Conservation (phyloP, 92 coral and sea anemone species). For the Metridium senile region DNA sequence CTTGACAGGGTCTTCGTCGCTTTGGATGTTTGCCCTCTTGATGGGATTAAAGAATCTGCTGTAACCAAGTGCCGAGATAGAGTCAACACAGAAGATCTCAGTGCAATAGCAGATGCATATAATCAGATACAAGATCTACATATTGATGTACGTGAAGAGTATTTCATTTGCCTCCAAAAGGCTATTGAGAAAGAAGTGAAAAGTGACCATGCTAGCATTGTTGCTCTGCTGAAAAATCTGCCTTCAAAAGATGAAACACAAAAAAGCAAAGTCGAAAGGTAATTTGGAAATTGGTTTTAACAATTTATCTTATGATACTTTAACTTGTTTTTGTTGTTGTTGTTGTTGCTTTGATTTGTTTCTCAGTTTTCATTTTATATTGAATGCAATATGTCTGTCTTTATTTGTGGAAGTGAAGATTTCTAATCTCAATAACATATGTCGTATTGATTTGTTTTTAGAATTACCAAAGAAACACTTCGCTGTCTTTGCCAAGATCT, state of each 20-base stretch:
- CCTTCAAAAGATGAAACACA: neutral
- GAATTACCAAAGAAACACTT: conserved; percentile 13
- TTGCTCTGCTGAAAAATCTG: neutral
- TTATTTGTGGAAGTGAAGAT: too few relatives aligned
- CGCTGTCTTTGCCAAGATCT: conserved; percentile 1
- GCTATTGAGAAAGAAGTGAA: conserved; percentile 8
- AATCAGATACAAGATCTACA: conserved; percentile 4
- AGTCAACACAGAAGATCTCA: neutral
- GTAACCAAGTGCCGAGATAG: neutral
- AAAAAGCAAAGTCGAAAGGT: conserved; percentile 16
- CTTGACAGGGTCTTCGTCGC: conserved; percentile 7
- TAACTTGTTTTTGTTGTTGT: too few relatives aligned
- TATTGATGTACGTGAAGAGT: neutral
- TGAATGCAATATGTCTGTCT: too few relatives aligned
- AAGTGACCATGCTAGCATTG: neutral
- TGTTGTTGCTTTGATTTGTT: too few relatives aligned
- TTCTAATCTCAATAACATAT: too few relatives aligned
- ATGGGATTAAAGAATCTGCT: neutral
- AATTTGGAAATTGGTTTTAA: too few relatives aligned
- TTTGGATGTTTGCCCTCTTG: conserved; percentile 22
- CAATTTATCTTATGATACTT: too few relatives aligned
- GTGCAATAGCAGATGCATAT: conserved; percentile 26
- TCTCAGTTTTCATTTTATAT: too few relatives aligned
- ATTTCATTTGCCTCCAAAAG: neutral
- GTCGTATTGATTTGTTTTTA: neutral